Percentiles rank a stretch among this genome's conserved stretches.
Conservation (phyloP, 2,888 invertebrate genomes). For the Mycalesis mineus region DNA sequence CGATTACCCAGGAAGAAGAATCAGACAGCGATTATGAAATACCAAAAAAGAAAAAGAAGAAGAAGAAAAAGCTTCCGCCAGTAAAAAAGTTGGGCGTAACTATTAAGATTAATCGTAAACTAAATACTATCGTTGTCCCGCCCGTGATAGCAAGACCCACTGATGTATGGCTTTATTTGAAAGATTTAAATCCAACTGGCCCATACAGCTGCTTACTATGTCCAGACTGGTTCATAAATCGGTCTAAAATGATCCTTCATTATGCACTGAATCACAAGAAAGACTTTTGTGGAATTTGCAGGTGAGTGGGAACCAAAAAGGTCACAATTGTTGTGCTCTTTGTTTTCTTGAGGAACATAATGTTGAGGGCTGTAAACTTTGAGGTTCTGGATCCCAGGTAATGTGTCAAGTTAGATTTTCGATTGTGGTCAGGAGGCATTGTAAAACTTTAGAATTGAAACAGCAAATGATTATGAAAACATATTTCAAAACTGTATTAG, state of each 20-base stretch:
- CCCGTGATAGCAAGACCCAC: slow-evolving; percentile 55
- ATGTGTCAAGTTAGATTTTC: too few species aligned
- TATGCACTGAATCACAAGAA: slow-evolving; percentile 74
- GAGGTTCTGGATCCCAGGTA: too few species aligned
- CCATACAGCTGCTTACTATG: slow-evolving; percentile 71
- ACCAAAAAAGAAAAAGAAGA: slow-evolving; percentile 36
- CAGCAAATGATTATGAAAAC: too few species aligned
- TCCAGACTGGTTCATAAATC: slow-evolving; percentile 70
- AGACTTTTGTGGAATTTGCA: slow-evolving; percentile 73
- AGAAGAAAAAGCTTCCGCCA: slow-evolving; percentile 38
- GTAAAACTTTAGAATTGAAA: too few species aligned
- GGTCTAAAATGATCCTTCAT: slow-evolving; percentile 65
- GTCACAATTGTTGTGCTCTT: too few species aligned
- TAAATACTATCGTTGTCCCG: slow-evolving; percentile 32
- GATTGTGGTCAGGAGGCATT: too few species aligned
- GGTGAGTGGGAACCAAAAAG: slow-evolving; percentile 46
- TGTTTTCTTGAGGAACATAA: too few species aligned
- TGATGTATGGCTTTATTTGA: slow-evolving; percentile 73
- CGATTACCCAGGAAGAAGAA: slow-evolving; percentile 5
- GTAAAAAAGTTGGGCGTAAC: slow-evolving; percentile 33
- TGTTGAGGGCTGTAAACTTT: too few species aligned
- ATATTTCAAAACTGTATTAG: too few species aligned
- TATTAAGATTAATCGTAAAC: slow-evolving; percentile 36
- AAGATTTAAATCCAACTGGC: slow-evolving; percentile 64
- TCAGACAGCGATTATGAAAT: slow-evolving; percentile 28